Evolutionary conservation across 1,140 invertebrate genomes (phyloP).

Genomic region (Lepidurus apus): DNA sequence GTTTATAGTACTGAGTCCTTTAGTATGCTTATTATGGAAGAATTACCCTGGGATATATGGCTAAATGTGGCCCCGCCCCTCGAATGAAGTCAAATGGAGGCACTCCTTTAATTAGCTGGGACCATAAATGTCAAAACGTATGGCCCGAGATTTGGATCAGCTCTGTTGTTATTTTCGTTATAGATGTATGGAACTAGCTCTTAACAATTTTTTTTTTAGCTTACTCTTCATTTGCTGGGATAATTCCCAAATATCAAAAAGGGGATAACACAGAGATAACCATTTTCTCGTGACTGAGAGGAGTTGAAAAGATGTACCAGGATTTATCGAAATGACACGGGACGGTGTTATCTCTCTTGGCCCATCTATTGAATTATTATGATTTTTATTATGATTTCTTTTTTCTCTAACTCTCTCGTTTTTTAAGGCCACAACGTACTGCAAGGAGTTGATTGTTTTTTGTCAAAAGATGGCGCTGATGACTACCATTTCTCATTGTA

Average conservation of each 20-base stretch:
- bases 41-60: background rate
- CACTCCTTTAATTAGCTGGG: slow-evolving; percentile 15
- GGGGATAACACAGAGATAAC: background rate
- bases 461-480: no score
- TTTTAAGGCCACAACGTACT: no score
- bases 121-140: background rate
- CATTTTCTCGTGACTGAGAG: slow-evolving; percentile 14
- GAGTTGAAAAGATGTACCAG: background rate
- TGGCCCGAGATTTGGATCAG: slow-evolving; percentile 7
- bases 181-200: background rate
- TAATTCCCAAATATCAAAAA: background rate
- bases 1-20: background rate
- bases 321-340: slow-evolving; percentile 21
- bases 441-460: no score
- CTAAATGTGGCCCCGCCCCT: background rate
- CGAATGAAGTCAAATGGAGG: background rate
- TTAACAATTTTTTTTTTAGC: background rate
- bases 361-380: slow-evolving; percentile 16
- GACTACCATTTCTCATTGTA: no score
- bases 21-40: background rate
- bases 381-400: no score
- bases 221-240: no score
- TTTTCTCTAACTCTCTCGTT: no score
- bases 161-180: slow-evolving; percentile 5
- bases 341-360: background rate